phyloP scores from a whole-genome alignment of 2,113 vertebrate genomes.

The Cyrtonyx montezumae region DNA sequence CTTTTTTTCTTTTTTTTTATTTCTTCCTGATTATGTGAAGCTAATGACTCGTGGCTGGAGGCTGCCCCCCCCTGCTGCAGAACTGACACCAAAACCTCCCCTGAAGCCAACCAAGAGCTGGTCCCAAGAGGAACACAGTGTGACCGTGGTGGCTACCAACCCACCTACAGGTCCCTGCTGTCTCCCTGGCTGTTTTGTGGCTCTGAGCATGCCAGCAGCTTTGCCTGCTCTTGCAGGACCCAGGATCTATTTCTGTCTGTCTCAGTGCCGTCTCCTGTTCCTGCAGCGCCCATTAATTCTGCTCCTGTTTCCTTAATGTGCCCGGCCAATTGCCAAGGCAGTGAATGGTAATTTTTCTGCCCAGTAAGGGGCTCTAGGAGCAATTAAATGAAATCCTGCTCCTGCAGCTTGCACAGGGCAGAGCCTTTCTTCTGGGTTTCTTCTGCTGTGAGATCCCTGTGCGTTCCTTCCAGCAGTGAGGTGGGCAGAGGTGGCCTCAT shows the following conservation, averaged over 20 bases:
- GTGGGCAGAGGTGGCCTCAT: not conserved
- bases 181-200: not conserved
- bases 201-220: not conserved
- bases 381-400: not conserved
- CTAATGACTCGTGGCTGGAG: not conserved
- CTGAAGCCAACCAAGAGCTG: too few species aligned
- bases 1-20: not conserved
- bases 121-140: too few species aligned
- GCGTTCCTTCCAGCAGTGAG: too few species aligned
- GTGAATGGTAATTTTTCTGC: not conserved
- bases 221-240: not conserved
- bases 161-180: fast-evolving
- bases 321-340: not conserved
- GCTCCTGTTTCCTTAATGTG: not conserved
- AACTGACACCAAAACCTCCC: too few species aligned
- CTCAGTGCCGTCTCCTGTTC: not conserved
- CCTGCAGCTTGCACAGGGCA: not conserved
- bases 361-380: not conserved
- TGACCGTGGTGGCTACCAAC: too few species aligned
- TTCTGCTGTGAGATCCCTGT: not conserved
- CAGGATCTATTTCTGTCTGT: not conserved
- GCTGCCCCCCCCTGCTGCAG: too few species aligned
- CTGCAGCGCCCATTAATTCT: not conserved
- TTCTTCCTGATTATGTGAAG: not conserved
- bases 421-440: not conserved